These are phyloP conservation scores for Drosophila monieri DNA, from an alignment of 2,888 invertebrate genomes.

Conservation along the genomic window DNA sequence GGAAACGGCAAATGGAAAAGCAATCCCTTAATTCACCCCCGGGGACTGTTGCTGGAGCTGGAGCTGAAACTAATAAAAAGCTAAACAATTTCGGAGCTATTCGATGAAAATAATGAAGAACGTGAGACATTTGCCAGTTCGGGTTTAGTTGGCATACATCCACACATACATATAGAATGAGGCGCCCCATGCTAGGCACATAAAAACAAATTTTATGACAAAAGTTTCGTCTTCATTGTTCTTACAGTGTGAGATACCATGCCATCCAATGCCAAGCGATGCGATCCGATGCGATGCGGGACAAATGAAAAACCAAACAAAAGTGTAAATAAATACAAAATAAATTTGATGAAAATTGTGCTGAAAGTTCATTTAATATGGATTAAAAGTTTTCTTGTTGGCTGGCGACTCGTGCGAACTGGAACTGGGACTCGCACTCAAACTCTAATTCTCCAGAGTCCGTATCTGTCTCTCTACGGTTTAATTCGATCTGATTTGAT, in stretches of 20 bases:
- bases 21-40: conserved; percentile 31
- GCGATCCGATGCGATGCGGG: conserved; percentile 7
- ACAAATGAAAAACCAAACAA: conserved; percentile 56
- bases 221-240: conserved; percentile 61
- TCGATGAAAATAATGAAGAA: conserved; percentile 69
- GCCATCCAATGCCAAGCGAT: not conserved
- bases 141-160: conserved; percentile 36
- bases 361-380: conserved; percentile 72
- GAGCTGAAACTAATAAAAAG: conserved; percentile 58
- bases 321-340: conserved; percentile 70
- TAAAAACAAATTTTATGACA: conserved; percentile 70
- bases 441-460: conserved; percentile 17
- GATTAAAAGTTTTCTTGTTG: conserved; percentile 67
- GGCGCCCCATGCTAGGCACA: conserved; percentile 42
- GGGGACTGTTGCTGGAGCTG: conserved; percentile 20
- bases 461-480: conserved; percentile 25
- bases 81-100: conserved; percentile 58
- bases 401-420: conserved; percentile 38
- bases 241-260: conserved; percentile 18
- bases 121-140: conserved; percentile 53
- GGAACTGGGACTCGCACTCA: conserved; percentile 6
- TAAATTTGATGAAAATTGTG: conserved; percentile 69
- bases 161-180: conserved; percentile 6
- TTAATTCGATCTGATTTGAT: conserved; percentile 60
- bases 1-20: conserved; percentile 21